Evolutionary conservation across 2,113 vertebrate species (phyloP).

Genomic region (Himantopus leucocephalus): DNA sequence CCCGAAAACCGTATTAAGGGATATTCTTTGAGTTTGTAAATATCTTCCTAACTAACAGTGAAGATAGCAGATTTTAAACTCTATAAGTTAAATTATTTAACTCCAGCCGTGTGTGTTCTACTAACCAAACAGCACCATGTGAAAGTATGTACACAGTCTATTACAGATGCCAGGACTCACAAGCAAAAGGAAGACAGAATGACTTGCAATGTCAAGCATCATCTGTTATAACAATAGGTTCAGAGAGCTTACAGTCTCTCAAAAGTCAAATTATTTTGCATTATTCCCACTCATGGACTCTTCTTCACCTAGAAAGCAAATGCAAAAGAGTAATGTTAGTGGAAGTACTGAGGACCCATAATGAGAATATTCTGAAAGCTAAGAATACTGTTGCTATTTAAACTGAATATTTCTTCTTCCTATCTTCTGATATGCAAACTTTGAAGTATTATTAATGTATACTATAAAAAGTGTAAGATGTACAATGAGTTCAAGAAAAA

Average conservation of each 20-base stretch:
- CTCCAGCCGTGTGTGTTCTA: not conserved
- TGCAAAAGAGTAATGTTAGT: not conserved
- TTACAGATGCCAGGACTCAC: not conserved
- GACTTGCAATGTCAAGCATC: not conserved
- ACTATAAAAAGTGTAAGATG: not conserved
- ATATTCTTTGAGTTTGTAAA: not conserved
- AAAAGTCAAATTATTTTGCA: slow-evolving; percentile 10
- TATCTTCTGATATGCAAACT: not conserved
- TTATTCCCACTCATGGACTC: not conserved
- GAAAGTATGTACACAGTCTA: not conserved
- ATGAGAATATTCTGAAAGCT: not conserved
- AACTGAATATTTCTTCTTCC: not conserved
- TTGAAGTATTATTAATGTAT: not conserved
- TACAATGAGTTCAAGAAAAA: slow-evolving; percentile 11
- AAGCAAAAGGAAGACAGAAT: not conserved
- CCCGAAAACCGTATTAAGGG: not conserved
- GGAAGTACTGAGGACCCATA: not conserved
- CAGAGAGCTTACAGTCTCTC: not conserved
- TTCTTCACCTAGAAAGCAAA: not conserved
- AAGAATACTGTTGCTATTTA: not conserved
- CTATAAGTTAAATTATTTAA: not conserved
- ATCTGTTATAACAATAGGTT: not conserved
- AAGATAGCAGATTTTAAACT: not conserved
- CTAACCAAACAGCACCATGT: not conserved
- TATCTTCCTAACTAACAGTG: not conserved